A percentile compares a stretch with the other conserved stretches of the same genome.
These are phyloP conservation scores for Chelidonichthys spinosus DNA, from an alignment of 2,797 vertebrate genomes.

Conservation along the genomic window DNA sequence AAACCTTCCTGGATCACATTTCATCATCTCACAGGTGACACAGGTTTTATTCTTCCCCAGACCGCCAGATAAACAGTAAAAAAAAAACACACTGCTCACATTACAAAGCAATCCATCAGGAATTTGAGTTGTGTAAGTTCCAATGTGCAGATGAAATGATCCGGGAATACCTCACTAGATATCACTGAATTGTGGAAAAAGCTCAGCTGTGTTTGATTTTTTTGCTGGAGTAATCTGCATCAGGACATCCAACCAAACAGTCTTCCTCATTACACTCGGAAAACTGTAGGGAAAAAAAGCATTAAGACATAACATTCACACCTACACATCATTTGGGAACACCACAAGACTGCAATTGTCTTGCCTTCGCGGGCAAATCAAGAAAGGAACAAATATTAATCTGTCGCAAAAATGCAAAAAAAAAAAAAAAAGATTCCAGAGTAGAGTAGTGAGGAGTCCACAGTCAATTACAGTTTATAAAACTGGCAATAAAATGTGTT, in stretches of 20 bases:
- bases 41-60: neutral
- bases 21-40: neutral
- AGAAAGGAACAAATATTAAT: neutral
- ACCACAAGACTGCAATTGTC: neutral
- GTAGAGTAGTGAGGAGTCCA: neutral
- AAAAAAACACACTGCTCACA: neutral
- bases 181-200: neutral
- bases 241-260: neutral
- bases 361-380: neutral
- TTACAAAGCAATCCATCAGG: neutral
- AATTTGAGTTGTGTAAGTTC: neutral
- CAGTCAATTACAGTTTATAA: neutral
- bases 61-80: neutral
- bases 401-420: no score
- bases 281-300: no score
- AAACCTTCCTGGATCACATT: neutral
- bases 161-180: neutral
- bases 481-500: neutral
- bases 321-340: constrained; percentile 8
- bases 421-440: no score
- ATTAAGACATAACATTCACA: neutral
- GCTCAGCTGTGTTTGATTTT: neutral
- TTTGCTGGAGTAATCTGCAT: neutral
- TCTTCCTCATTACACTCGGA: no score
- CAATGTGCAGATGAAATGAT: neutral